Percentiles rank a stretch among this genome's conserved stretches.
phyloP scores from a whole-genome alignment of 2,113 vertebrate species.

The Orientallactaga bullata region DNA sequence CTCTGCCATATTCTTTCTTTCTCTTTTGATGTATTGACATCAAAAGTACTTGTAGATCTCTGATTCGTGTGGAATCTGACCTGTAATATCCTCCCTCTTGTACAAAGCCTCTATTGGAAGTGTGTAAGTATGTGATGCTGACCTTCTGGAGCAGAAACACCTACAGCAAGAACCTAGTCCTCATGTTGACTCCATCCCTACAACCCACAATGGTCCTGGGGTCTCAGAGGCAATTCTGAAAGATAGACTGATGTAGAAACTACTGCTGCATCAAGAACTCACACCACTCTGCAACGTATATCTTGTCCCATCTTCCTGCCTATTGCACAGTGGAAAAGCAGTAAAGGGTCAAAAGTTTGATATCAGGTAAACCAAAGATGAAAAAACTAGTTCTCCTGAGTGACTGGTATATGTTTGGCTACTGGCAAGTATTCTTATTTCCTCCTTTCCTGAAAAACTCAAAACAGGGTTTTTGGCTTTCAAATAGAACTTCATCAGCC shows the following conservation, averaged over 20 bases:
- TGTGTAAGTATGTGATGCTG: slow-evolving; percentile 26
- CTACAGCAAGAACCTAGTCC: background rate
- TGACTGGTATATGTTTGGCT: background rate
- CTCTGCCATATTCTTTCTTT: background rate
- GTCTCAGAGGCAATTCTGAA: background rate
- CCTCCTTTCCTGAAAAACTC: background rate
- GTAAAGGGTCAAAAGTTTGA: background rate
- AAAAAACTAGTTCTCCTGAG: background rate
- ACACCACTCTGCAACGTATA: background rate
- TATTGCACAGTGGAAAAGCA: background rate
- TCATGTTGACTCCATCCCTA: background rate
- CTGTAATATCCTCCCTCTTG: background rate
- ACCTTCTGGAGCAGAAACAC: background rate
- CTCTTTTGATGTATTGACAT: background rate
- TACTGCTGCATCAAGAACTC: background rate
- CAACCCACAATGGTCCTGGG: background rate
- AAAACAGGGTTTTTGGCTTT: slow-evolving; percentile 30
- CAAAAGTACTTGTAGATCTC: background rate
- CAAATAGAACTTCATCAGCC: background rate
- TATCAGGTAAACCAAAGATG: background rate
- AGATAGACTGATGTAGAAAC: background rate
- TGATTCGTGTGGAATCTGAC: background rate
- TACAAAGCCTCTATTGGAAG: background rate
- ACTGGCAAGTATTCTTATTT: background rate
- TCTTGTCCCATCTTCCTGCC: background rate